These are phyloP conservation scores for Sus scrofa DNA, from an alignment of 2,113 vertebrate species.

Conservation along the genomic window T2T-Sscrofa CM000812.6:240566501-240567000, in stretches of 20 bases:
- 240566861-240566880: conserved; percentile 34
- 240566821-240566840: conserved; percentile 68
- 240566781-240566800: neutral
- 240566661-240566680: conserved; percentile 69
- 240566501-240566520: conserved; percentile 21
- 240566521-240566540: conserved; percentile 49
- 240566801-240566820: conserved; percentile 82
- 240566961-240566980: conserved; percentile 55
- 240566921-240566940: neutral
- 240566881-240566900: conserved; percentile 57
- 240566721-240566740: neutral
- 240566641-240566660: conserved; percentile 67
- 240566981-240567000: neutral
- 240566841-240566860: conserved; percentile 75
- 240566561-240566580: neutral
- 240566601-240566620: conserved; percentile 44
- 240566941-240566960: conserved; percentile 16
- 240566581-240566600: conserved; percentile 44
- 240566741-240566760: conserved; percentile 79
- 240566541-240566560: conserved; percentile 71
- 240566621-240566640: conserved; percentile 48
- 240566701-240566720: conserved; percentile 72
- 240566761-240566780: conserved; percentile 78
- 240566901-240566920: conserved; percentile 15
- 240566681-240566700: conserved; percentile 64